Conservation (phyloP, 2,888 invertebrate species). For the Willowsia nigromaculata region DNA sequence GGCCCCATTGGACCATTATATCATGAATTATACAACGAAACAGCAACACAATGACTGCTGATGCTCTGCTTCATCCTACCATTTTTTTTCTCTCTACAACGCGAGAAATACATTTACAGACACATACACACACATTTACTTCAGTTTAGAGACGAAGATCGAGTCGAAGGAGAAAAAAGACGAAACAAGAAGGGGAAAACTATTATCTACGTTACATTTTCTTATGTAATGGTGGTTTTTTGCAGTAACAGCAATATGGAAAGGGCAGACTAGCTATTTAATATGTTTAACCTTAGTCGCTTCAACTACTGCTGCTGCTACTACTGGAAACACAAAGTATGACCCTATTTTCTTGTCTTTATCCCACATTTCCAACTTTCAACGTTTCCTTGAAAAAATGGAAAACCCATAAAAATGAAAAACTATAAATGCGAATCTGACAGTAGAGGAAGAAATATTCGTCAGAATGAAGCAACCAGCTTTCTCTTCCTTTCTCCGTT, state of each 20-base stretch:
- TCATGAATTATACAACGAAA: slow-evolving; percentile 69
- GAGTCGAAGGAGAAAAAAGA: neutral
- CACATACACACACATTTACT: neutral
- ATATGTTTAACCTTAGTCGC: slow-evolving; percentile 20
- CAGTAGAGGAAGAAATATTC: neutral
- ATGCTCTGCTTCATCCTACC: slow-evolving; percentile 18
- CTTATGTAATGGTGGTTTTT: neutral
- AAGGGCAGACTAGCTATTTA: slow-evolving; percentile 10
- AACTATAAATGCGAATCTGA: slow-evolving; percentile 13
- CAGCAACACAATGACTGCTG: slow-evolving; percentile 62
- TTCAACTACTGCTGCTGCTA: neutral
- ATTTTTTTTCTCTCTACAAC: neutral
- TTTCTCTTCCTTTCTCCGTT: neutral
- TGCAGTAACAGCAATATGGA: neutral
- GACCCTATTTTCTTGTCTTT: neutral
- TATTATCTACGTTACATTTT: slow-evolving; percentile 20
- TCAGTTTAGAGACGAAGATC: neutral
- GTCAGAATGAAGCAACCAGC: neutral
- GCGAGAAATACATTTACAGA: slow-evolving; percentile 31
- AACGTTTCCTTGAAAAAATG: neutral
- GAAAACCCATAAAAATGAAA: slow-evolving; percentile 7
- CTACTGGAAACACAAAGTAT: neutral
- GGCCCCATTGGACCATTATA: slow-evolving; percentile 71
- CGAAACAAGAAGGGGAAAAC: slow-evolving; percentile 4
- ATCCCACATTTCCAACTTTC: neutral